Evolutionary conservation across 2,113 vertebrate genomes (phyloP), one percentile per base, ranked within the genome.

Genomic region (Tricholaema leucomelas): DNA sequence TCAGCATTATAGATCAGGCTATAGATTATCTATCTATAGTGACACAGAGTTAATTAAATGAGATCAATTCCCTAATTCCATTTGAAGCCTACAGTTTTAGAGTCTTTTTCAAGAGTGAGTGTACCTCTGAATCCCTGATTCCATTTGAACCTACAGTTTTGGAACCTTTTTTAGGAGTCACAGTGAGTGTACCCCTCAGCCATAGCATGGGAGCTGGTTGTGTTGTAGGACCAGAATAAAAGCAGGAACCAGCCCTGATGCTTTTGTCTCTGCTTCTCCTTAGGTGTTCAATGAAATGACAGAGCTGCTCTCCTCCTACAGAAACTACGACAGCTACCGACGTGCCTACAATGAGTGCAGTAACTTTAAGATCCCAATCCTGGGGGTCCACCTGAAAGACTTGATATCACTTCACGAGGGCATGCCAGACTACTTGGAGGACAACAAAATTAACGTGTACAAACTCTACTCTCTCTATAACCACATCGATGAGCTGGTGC

Each of bases 231-330:
- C 10, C 27, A 40, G 54, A 81, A 10, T 10, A 81, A 35, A 61
- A 81, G n/a, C 4, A 30, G 9, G 82, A 63, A 96, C 10, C 4
- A 27, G 8, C 9, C 14, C 24, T 88, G 52, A 55, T 79, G 28
- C 74, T 91, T 54, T 31, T 12, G 81, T 80, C 93, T 91, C n/a
- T 19, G 69, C 92, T 94, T 91, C n/a, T 23, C 88, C 94, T 54
- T 83, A 99, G 99, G 98, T 98, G 48, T 97, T 99, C 85, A 98
- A 98, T 76, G 99, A 99, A 97, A 99, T 99, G 99, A 99, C 99
- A 4, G 99, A 99, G 95, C 97, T 99, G 82, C 98, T 99, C 88
- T 98, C 99, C 16, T 99, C 99, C 48, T 98, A 97, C 93, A 98
- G 98, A 94, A 99, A 99, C 95, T 99, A 98, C 46, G 98, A 99